Conservation (phyloP, 2,888 invertebrate genomes). For the Tipula confusa region DNA sequence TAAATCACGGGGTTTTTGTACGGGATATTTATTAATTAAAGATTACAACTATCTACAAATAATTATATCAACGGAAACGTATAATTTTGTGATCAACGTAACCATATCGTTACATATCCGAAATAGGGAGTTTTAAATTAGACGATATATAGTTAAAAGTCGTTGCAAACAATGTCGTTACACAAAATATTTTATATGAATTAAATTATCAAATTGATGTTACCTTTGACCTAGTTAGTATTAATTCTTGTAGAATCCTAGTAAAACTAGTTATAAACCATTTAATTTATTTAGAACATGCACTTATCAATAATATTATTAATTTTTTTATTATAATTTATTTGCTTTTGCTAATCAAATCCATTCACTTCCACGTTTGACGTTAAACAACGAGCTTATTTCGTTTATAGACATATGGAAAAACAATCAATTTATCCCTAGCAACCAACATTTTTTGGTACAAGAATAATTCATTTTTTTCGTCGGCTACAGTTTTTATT, state of each 20-base stretch:
- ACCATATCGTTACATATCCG: background rate
- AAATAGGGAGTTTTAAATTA: background rate
- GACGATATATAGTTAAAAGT: background rate
- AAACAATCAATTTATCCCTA: background rate
- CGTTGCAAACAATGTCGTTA: background rate
- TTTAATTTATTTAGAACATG: background rate
- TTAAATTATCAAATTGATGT: background rate
- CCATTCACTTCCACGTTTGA: conserved; percentile 29
- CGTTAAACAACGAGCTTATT: conserved; percentile 29
- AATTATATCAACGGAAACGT: no score
- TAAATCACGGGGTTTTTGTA: no score
- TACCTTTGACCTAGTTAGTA: background rate
- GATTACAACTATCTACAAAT: no score
- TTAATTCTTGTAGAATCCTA: background rate
- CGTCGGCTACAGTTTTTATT: no score
- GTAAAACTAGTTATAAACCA: background rate
- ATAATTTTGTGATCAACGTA: no score
- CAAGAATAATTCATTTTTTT: no score
- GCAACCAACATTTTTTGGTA: background rate
- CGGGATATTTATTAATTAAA: no score
- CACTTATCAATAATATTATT: background rate
- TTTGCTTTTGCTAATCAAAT: background rate
- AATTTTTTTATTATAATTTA: background rate
- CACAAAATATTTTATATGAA: no score
- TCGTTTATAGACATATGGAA: background rate